Evolutionary conservation across 1,140 invertebrate species (phyloP).

Genomic region (Sminthurides bifidus): DNA sequence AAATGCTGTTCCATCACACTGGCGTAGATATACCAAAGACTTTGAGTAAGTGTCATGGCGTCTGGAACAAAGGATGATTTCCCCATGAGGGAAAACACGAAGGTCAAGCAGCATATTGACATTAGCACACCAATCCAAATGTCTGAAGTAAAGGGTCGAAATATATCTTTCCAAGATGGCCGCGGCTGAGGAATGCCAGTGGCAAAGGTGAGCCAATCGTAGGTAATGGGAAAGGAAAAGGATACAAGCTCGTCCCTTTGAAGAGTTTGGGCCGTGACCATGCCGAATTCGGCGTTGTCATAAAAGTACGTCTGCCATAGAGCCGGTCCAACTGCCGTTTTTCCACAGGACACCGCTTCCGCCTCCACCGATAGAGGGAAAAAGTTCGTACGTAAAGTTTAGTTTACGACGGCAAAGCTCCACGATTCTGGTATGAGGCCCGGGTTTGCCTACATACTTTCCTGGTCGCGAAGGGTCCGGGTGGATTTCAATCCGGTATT

Average conservation of each 20-base stretch:
- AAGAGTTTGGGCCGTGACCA: conserved; percentile 4
- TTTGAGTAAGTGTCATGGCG: not conserved
- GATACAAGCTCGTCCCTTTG: conserved; percentile 8
- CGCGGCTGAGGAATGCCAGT: conserved; percentile 10
- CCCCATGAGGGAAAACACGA: not conserved
- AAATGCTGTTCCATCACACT: conserved; percentile 8
- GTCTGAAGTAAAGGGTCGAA: conserved; percentile 7
- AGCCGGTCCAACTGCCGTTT: conserved; percentile 19
- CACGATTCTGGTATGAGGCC: conserved; percentile 4
- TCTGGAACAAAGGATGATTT: not conserved
- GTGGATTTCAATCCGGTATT: conserved; percentile 14
- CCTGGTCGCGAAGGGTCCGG: too few species aligned
- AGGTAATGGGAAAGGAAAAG: conserved; percentile 17
- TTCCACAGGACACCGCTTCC: conserved; percentile 8
- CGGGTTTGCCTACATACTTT: conserved; percentile 10
- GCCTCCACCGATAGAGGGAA: conserved; percentile 15
- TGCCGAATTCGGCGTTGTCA: conserved; percentile 13
- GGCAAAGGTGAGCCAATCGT: conserved; percentile 22
- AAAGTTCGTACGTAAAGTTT: conserved; percentile 20
- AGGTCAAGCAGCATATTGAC: not conserved
- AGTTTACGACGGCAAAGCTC: conserved; percentile 4
- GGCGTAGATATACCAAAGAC: not conserved
- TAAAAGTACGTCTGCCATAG: conserved; percentile 17
- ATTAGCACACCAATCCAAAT: conserved; percentile 12
- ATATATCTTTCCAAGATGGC: conserved; percentile 19